Conservation (phyloP, 2,888 invertebrate species). For the Phasia obesa region DNA sequence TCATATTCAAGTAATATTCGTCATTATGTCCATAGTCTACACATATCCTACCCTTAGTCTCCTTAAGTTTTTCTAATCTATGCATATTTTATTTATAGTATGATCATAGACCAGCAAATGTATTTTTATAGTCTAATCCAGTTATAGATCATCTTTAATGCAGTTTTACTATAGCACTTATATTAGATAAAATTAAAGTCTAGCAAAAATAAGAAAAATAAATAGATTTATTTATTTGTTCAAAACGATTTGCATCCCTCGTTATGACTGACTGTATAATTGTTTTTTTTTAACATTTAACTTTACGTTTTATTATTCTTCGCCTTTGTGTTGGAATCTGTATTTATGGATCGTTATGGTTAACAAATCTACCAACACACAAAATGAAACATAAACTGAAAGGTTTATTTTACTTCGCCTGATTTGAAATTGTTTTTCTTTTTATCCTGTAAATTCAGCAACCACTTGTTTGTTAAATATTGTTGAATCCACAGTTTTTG, state of each 20-base stretch:
- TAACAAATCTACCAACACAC: background rate
- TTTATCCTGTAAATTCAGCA: slow-evolving; percentile 33
- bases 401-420: slow-evolving; percentile 52
- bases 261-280: background rate
- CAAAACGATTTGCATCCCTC: background rate
- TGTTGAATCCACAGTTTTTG: slow-evolving; percentile 59
- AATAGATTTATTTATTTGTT: too few species aligned
- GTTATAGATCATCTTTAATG: too few species aligned
- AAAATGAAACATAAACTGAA: slow-evolving; percentile 37
- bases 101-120: too few species aligned
- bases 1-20: too few species aligned
- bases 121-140: too few species aligned
- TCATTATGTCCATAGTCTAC: too few species aligned
- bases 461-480: slow-evolving; percentile 68
- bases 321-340: background rate
- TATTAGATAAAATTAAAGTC: too few species aligned
- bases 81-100: too few species aligned
- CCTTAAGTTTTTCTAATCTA: too few species aligned
- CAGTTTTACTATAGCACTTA: too few species aligned
- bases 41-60: too few species aligned
- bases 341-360: background rate
- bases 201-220: too few species aligned
- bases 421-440: slow-evolving; percentile 10
- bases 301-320: slow-evolving; percentile 5
- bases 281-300: background rate